phyloP scores from a whole-genome alignment of 2,888 invertebrate species.

The Nipponacmea schrenckii region DNA sequence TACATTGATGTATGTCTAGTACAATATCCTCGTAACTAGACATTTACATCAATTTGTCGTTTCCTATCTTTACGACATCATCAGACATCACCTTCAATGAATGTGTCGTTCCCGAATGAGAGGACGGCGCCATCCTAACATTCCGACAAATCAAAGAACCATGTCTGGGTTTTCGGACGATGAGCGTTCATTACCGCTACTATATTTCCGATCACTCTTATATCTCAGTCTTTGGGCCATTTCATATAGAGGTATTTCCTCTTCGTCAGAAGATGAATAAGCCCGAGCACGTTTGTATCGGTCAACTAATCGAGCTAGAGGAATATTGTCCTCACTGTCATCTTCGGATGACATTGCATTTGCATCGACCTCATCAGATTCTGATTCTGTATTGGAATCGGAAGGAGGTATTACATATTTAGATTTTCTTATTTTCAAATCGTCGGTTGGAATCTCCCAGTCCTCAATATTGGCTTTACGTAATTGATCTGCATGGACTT shows the following conservation, averaged over 20 bases:
- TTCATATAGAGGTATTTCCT: slow-evolving; percentile 20
- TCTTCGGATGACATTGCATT: background rate
- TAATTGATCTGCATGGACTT: slow-evolving; percentile 16
- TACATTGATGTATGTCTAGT: no score
- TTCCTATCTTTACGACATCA: no score
- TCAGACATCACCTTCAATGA: no score
- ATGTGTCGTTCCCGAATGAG: no score
- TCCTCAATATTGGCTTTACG: slow-evolving; percentile 10
- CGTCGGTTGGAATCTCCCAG: slow-evolving; percentile 18
- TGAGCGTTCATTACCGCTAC: no score
- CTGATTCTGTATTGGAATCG: background rate
- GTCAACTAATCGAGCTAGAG: background rate
- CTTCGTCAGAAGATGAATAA: slow-evolving; percentile 8
- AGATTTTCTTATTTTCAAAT: slow-evolving; percentile 7
- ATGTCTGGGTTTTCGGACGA: no score
- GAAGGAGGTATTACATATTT: slow-evolving; percentile 16
- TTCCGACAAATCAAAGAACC: no score
- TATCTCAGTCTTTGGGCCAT: background rate
- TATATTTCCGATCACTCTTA: no score
- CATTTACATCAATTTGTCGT: no score
- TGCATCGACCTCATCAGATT: background rate
- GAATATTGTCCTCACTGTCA: background rate
- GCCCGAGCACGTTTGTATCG: background rate
- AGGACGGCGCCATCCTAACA: no score
- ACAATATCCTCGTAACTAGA: no score